Percentiles rank a stretch among this genome's conserved stretches.
Evolutionary conservation across 2,113 vertebrate genomes (phyloP).

Genomic region (Egretta garzetta): DNA sequence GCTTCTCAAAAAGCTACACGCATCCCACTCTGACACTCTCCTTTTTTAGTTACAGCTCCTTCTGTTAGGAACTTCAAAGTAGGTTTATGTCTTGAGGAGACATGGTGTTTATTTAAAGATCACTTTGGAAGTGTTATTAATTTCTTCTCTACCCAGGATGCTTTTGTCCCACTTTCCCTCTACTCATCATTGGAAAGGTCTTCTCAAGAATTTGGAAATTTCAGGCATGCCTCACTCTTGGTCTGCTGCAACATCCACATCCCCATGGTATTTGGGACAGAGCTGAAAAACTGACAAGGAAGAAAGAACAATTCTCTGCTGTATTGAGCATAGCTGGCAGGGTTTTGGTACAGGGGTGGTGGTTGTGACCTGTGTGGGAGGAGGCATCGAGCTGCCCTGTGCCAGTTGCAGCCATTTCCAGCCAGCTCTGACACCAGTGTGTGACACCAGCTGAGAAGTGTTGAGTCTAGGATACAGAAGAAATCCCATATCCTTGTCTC

Average conservation of each 20-base stretch:
- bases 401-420: background rate
- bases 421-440: background rate
- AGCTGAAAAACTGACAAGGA: background rate
- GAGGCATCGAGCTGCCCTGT: background rate
- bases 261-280: background rate
- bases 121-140: background rate
- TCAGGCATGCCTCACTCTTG: background rate
- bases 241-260: background rate
- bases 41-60: constrained; percentile 16
- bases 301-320: background rate
- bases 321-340: background rate
- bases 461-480: background rate
- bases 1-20: background rate
- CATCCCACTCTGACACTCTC: background rate
- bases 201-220: background rate
- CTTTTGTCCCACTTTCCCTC: background rate
- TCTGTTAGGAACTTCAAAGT: background rate
- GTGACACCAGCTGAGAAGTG: background rate
- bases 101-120: background rate
- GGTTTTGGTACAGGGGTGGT: background rate
- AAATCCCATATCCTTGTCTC: background rate
- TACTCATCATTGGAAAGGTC: background rate
- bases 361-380: background rate
- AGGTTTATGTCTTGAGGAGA: background rate
- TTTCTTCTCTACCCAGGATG: background rate